These are phyloP conservation scores for Lutraria rhynchaena DNA, from an alignment of 1,140 invertebrate species.

Conservation along the genomic window DNA sequence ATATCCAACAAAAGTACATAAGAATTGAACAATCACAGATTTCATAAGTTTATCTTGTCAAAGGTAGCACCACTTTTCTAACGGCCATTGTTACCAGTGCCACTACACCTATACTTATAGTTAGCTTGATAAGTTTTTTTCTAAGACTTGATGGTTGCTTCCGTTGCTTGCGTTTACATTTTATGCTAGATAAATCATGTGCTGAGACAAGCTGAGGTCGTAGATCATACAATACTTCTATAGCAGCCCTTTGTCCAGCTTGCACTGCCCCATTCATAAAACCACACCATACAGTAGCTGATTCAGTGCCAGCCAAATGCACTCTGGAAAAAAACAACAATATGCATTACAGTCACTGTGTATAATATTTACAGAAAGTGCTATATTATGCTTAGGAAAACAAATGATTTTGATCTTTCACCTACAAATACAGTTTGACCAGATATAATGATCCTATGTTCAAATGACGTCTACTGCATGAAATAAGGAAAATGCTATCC, in stretches of 20 bases:
- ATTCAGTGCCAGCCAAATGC: constrained; percentile 83
- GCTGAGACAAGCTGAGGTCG: constrained; percentile 64
- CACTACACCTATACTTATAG: constrained; percentile 49
- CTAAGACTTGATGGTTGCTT: constrained; percentile 1
- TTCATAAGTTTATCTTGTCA: too few species aligned
- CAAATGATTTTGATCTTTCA: too few species aligned
- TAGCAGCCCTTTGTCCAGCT: constrained; percentile 79
- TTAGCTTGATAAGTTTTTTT: constrained; percentile 39
- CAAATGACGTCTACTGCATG: too few species aligned
- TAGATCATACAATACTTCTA: constrained; percentile 75
- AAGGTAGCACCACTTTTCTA: constrained; percentile 4
- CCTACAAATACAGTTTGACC: too few species aligned
- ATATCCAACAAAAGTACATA: too few species aligned
- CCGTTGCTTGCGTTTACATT: constrained; percentile 11
- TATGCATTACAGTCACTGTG: too few species aligned
- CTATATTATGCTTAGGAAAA: too few species aligned
- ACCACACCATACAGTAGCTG: constrained; percentile 81
- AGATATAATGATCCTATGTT: too few species aligned
- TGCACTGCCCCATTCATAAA: constrained; percentile 83
- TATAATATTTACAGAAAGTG: too few species aligned
- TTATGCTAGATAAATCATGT: constrained; percentile 52
- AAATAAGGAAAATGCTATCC: too few species aligned
- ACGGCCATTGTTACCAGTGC: constrained; percentile 16
- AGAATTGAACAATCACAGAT: too few species aligned
- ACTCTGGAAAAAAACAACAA: too few species aligned